Evolutionary conservation across 2,797 vertebrate species (phyloP).

Genomic region (Lates japonicus): DNA sequence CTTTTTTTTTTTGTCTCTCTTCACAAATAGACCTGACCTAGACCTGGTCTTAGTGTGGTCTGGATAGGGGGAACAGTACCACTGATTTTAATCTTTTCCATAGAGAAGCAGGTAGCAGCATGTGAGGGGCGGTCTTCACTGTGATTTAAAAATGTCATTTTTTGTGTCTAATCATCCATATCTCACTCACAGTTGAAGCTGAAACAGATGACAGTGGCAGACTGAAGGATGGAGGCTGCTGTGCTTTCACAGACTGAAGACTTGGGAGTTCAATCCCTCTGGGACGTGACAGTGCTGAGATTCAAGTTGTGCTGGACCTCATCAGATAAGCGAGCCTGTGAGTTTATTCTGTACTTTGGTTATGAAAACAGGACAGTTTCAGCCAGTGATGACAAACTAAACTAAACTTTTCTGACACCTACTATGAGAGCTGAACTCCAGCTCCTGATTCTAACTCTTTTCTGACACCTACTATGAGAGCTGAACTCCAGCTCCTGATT

Average conservation of each 20-base stretch:
- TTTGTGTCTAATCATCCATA: background rate
- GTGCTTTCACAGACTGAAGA: background rate
- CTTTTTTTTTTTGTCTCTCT: too few species aligned
- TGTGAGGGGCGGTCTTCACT: too few species aligned
- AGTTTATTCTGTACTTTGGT: background rate
- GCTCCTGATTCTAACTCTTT: constrained; percentile 80
- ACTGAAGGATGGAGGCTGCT: background rate
- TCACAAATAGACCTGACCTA: too few species aligned
- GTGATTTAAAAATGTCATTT: background rate
- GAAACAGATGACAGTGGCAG: background rate
- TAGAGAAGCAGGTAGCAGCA: too few species aligned
- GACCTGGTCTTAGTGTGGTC: too few species aligned
- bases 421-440: constrained; percentile 72
- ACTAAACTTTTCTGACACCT: constrained; percentile 80
- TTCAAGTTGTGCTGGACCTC: too few species aligned
- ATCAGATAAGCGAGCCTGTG: background rate
- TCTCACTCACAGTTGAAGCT: background rate
- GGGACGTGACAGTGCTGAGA: background rate
- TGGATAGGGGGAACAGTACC: too few species aligned
- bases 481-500: constrained; percentile 75
- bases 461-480: constrained; percentile 83
- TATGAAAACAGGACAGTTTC: background rate
- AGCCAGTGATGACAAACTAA: constrained; percentile 69
- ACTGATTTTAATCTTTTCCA: too few species aligned
- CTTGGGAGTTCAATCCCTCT: background rate